Evolutionary conservation across 1,140 invertebrate species (phyloP).

Genomic region (Rhagoletis pomonella): DNA sequence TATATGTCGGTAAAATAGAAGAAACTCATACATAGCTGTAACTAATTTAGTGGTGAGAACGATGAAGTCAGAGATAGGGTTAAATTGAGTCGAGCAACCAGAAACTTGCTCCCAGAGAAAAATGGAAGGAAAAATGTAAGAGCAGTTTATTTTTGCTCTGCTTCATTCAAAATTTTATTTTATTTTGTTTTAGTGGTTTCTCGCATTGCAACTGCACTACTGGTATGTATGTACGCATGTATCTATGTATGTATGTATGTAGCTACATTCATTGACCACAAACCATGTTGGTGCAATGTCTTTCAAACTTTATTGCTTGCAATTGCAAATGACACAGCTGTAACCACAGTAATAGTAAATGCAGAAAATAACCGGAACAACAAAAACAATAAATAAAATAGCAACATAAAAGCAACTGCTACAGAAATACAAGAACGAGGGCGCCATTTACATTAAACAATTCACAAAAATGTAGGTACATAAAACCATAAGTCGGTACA

Average conservation of each 20-base stretch:
- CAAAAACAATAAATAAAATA: background rate
- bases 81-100: too few species aligned
- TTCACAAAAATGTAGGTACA: background rate
- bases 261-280: background rate
- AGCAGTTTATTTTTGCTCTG: background rate
- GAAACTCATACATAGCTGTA: background rate
- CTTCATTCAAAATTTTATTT: background rate
- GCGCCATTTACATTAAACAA: background rate
- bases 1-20: background rate
- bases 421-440: background rate
- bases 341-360: background rate
- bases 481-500: background rate
- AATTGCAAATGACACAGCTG: conserved; percentile 43
- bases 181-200: background rate
- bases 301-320: conserved; percentile 45
- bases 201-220: background rate
- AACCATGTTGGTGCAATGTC: conserved; percentile 39
- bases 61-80: background rate
- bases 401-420: background rate
- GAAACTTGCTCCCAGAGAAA: background rate
- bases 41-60: conserved; percentile 17
- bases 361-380: background rate
- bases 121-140: background rate
- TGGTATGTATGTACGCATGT: too few species aligned
- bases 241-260: too few species aligned